These are phyloP conservation scores for Chlorocebus sabaeus DNA, from an alignment of 2,113 vertebrate species.

Conservation along the genomic window DNA sequence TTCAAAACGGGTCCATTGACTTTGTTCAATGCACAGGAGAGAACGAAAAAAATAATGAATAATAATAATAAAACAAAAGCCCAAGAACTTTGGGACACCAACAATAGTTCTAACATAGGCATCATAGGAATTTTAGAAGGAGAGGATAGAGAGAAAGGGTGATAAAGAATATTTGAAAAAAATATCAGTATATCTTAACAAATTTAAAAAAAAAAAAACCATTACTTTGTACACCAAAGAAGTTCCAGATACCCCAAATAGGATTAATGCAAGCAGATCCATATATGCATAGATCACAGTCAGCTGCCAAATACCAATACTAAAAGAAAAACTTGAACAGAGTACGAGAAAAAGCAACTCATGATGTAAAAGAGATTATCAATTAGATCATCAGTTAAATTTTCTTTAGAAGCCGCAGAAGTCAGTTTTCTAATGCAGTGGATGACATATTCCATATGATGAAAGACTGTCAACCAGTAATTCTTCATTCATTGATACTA, in stretches of 20 bases:
- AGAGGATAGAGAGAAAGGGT: neutral
- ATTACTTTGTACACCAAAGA: neutral
- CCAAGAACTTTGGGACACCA: neutral
- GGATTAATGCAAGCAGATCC: neutral
- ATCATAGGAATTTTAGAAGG: neutral
- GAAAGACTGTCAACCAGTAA: neutral
- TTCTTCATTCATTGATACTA: neutral
- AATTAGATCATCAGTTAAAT: neutral
- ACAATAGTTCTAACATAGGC: neutral
- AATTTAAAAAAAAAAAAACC: neutral
- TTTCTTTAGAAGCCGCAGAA: neutral
- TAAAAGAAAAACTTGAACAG: neutral
- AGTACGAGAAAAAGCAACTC: neutral
- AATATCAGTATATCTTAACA: neutral
- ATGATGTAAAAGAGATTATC: neutral
- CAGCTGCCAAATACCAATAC: neutral
- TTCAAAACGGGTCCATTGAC: neutral
- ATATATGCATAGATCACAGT: neutral
- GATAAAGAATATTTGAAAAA: neutral
- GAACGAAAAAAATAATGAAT: neutral
- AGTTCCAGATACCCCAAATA: neutral
- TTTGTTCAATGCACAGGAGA: neutral
- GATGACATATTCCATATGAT: neutral
- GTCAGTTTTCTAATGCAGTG: neutral
- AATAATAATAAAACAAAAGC: neutral